phyloP scores from a whole-genome alignment of 2,888 invertebrate species.

The Helobdella robusta region DNA sequence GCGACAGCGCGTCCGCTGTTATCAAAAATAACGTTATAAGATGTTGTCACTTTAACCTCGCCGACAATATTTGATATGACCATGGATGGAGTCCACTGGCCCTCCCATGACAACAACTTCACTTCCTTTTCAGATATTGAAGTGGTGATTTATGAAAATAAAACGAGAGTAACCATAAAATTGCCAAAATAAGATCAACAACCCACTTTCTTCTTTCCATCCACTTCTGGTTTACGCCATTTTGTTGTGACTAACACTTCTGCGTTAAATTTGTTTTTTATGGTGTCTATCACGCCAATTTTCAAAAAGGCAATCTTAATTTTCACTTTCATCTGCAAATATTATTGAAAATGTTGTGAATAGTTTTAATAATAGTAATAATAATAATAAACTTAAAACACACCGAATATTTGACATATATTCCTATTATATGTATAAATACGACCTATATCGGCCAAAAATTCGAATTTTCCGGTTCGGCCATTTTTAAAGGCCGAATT shows the following conservation, averaged over 20 bases:
- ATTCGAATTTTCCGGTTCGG: too few relatives aligned
- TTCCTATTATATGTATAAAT: too few relatives aligned
- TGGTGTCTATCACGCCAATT: conserved; percentile 40
- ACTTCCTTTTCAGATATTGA: not conserved
- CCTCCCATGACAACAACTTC: conserved; percentile 21
- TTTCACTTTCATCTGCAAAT: conserved; percentile 45
- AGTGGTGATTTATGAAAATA: too few relatives aligned
- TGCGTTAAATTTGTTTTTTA: conserved; percentile 43
- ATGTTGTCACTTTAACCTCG: conserved; percentile 21
- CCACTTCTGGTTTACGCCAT: conserved; percentile 25
- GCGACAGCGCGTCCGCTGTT: conserved; percentile 32
- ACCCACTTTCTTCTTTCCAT: conserved; percentile 23
- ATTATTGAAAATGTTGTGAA: too few relatives aligned
- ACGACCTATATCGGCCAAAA: too few relatives aligned
- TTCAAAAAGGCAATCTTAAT: conserved; percentile 48
- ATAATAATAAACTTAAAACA: too few relatives aligned
- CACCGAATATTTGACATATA: too few relatives aligned
- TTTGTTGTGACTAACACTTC: conserved; percentile 23
- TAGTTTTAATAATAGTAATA: too few relatives aligned
- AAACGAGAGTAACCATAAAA: too few relatives aligned
- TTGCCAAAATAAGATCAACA: too few relatives aligned
- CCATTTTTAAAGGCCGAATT: too few relatives aligned
- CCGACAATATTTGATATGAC: conserved; percentile 27
- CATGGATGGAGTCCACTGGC: conserved; percentile 25
- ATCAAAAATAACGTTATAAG: conserved; percentile 18